These are phyloP conservation scores for Helicorthomorpha holstii DNA, from an alignment of 1,140 invertebrate genomes.

Conservation along the genomic window DNA sequence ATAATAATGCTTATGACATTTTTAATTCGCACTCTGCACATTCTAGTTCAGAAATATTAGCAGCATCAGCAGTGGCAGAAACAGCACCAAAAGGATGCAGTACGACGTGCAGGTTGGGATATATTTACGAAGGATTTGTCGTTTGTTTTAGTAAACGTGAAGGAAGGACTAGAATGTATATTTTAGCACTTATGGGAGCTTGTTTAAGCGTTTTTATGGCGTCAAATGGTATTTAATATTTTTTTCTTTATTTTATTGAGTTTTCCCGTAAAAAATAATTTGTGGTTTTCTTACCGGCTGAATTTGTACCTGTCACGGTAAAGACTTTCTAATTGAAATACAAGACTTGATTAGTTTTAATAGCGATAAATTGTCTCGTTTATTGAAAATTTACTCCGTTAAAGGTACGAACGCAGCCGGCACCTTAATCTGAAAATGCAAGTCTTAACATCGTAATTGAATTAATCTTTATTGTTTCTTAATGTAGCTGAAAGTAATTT, in stretches of 20 bases:
- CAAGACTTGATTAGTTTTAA: too few species aligned
- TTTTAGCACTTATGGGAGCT: slow-evolving; percentile 20
- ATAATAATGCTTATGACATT: too few species aligned
- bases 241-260: not conserved
- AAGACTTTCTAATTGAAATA: too few species aligned
- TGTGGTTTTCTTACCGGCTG: too few species aligned
- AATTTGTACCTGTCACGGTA: too few species aligned
- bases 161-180: slow-evolving; percentile 15
- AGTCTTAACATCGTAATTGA: not conserved
- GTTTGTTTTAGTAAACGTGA: slow-evolving; percentile 21
- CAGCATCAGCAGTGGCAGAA: not conserved
- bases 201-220: not conserved
- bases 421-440: not conserved
- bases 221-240: not conserved
- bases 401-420: not conserved
- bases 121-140: slow-evolving; percentile 19
- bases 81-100: not conserved
- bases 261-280: too few species aligned
- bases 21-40: too few species aligned
- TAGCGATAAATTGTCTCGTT: too few species aligned
- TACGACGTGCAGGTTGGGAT: slow-evolving; percentile 13
- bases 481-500: slow-evolving; percentile 26
- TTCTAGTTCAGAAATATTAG: not conserved
- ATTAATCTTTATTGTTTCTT: slow-evolving; percentile 1
- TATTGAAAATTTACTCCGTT: not conserved